Evolutionary conservation across 2,113 vertebrate genomes (phyloP), one percentile per base, ranked within the genome.

Genomic region (Trochalopteron elliotii): DNA sequence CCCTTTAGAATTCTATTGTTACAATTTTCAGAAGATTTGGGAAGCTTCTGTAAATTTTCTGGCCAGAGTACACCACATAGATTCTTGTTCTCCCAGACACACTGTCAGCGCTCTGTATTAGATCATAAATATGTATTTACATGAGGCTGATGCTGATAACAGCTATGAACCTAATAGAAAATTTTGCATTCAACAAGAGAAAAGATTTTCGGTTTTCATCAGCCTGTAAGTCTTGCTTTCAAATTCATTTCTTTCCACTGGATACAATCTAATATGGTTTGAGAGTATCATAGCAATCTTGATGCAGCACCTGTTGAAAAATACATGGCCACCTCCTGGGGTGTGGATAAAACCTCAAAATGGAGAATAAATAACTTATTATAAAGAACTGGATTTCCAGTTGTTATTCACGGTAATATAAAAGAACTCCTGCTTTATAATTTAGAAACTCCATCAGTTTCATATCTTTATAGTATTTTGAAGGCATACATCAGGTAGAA

Each of bases 331-430:
- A 94, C 96, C 92, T 95, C 97, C 97, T 93, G 97, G 95, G 94
- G 95, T 96, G 97, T 97, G 97, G 97, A 96, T 96, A 97, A 97
- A 97, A 97, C 97, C 97, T 97, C 94, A 96, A 96, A 97, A 97
- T 97, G 96, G 93, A 96, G 95, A 97, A 97, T 97, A 97, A 97
- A 97, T 97, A 97, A 97, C 93, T 97, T 97, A 95, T 93, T 97
- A 95, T 95, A 96, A 96, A 96, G 96, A 96, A 97, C 97, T 94
- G 95, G 95, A 95, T 94, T 96, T 97, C 94, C 96, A 96, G 96
- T 95, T 95, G 83, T 94, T 95, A 81, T 93, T 94, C 89, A 91
- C 39, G 9, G 92, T 95, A 96, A 97, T 91, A 95, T 74, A 85
- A 95, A 96, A 92, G 93, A 89, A 87, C 76, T 96, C 93, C 44